These are phyloP conservation scores for Lumbricus terrestris DNA, from an alignment of 2,888 invertebrate species.

Conservation along the genomic window DNA sequence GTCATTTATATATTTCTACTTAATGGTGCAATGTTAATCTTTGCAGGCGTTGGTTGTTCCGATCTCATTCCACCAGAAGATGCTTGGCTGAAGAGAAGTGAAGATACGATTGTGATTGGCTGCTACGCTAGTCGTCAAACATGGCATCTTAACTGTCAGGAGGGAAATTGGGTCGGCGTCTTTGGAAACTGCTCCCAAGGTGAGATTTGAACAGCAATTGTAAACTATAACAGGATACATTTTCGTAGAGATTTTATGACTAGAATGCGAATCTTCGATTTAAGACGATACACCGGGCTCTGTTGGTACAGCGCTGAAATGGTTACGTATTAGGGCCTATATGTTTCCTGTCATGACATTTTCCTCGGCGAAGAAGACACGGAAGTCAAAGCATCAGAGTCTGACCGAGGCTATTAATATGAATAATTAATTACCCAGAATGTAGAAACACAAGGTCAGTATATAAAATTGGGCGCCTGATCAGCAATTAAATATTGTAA, in stretches of 20 bases:
- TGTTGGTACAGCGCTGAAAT: not conserved
- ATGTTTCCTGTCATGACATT: not conserved
- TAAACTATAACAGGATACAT: not conserved
- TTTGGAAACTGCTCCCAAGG: constrained; percentile 28
- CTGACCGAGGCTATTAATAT: no score
- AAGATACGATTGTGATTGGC: constrained; percentile 20
- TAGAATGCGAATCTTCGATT: not conserved
- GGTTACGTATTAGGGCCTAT: no score
- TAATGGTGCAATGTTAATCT: not conserved
- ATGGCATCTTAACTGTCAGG: constrained; percentile 27
- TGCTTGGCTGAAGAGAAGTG: constrained; percentile 24
- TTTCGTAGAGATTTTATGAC: not conserved
- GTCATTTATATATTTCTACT: no score
- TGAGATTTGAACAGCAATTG: not conserved
- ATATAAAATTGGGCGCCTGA: not conserved
- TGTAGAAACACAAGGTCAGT: no score
- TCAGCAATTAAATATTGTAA: not conserved
- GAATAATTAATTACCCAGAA: no score
- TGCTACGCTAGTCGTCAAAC: constrained; percentile 22
- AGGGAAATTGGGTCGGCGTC: constrained; percentile 24
- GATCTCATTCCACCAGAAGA: constrained; percentile 26
- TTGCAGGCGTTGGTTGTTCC: constrained; percentile 26
- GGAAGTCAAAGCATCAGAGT: no score
- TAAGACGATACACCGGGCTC: not conserved
- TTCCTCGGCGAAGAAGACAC: not conserved